Base-by-base conservation (phyloP, 2,797 vertebrate genomes). In the Aulostomus chinensis region DNA sequence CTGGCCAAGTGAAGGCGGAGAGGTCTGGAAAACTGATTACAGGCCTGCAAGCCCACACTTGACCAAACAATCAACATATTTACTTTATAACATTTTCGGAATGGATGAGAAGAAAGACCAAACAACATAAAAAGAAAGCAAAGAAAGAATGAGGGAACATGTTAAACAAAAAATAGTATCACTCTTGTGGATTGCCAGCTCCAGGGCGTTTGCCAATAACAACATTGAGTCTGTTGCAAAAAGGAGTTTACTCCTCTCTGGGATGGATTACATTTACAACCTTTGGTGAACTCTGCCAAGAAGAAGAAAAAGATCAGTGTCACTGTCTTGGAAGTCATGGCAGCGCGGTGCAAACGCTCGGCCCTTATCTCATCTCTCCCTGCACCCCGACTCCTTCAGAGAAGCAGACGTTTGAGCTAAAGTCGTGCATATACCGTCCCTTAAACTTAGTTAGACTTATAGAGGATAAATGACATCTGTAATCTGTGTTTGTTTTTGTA, bases 1-100 rank as follows among this genome's bases (percentile, higher is more conserved):
- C 50, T 18, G 64, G n/a, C n/a, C 24, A 16, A 47, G 72, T 26
- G 35, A 71, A 78, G 68, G 74, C 72, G 58, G 68, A 40, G 76
- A 83, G 69, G 74, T 84, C 80, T 84, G 65, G 69, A 73, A 80
- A 85, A 75, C 70, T 89, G 83, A 91, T 87, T 89, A 88, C 81
- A 89, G 80, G 75, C 80, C 78, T 84, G 67, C 51, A 62, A 62
- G 60, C 75, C 81, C 81, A 80, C 75, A 78, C 57, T 84, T 61
- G 66, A 86, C 85, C 78, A 72, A 74, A 77, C 46, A 80, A 78
- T 87, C 78, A 81, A 79, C 83, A 73, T 84, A 74, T 81, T 84
- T 72, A 47, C 70, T 57, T 75, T 76, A 64, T 81, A 80, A 80
- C 76, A 68, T 87, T 81, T 79, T 83, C 81, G 61, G 72, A 78